Conservation (phyloP, 92 coral and sea anemone species). For the Meandrina meandrites region DNA sequence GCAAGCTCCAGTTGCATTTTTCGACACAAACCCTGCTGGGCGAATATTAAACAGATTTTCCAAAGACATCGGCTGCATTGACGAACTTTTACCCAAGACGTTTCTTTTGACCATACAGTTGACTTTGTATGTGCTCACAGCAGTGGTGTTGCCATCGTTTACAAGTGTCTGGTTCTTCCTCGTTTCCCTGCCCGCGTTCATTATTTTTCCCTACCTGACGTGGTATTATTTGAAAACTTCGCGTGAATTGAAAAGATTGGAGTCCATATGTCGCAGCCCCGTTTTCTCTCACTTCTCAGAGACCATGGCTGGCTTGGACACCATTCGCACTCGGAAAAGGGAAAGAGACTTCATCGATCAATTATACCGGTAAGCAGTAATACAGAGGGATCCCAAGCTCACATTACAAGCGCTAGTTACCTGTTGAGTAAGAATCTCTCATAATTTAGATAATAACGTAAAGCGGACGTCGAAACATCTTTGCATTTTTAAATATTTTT, state of each 20-base stretch:
- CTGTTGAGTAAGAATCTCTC: no score
- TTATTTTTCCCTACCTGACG: background rate
- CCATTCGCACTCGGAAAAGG: conserved; percentile 44
- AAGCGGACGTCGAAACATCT: no score
- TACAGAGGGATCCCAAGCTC: no score
- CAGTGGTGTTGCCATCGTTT: no score
- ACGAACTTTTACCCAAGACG: background rate
- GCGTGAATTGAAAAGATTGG: no score
- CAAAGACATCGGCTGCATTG: conserved; percentile 47
- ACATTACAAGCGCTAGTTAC: no score
- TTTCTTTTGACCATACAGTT: background rate
- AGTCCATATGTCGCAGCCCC: no score
- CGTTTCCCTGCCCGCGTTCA: no score
- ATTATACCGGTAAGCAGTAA: conserved; percentile 20
- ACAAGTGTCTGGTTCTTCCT: no score
- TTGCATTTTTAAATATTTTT: no score
- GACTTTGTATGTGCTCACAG: no score
- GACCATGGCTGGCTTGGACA: conserved; percentile 25
- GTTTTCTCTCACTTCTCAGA: conserved; percentile 18
- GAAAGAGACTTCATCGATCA: background rate
- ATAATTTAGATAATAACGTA: no score
- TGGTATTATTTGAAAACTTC: conserved; percentile 59
- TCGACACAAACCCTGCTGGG: conserved; percentile 53
- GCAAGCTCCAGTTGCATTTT: conserved; percentile 32
- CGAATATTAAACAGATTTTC: conserved; percentile 55